A percentile compares a stretch with the other conserved stretches of the same genome.
phyloP scores from a whole-genome alignment of 35 echinoderm and acorn worm species.

The Ophioderma brevispina region DNA sequence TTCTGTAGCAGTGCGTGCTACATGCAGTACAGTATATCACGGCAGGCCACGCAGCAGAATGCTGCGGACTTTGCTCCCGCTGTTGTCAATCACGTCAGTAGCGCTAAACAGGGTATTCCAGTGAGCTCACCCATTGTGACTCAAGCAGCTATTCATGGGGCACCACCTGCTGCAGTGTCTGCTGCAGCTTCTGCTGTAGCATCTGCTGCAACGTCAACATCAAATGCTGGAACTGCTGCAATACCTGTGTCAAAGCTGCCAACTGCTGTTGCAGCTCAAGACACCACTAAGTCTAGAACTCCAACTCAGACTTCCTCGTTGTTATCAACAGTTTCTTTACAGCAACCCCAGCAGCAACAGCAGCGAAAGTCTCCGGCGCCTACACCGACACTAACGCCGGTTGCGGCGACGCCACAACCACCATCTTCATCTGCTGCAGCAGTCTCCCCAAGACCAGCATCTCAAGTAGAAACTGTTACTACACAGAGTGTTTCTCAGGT shows the following conservation, averaged over 20 bases:
- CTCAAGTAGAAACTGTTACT: not conserved
- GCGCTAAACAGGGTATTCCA: not conserved
- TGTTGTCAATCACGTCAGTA: constrained; percentile 70
- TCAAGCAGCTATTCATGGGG: not conserved
- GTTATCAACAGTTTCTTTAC: not conserved
- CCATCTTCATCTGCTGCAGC: not conserved
- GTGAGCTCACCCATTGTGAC: not conserved
- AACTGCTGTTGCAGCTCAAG: not conserved
- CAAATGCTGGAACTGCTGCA: not conserved
- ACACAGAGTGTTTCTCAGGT: not conserved
- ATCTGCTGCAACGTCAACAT: not conserved
- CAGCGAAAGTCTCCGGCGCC: not conserved
- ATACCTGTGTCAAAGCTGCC: not conserved
- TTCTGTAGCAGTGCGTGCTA: constrained; percentile 97
- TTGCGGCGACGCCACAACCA: not conserved
- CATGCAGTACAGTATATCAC: constrained; percentile 91
- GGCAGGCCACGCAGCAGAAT: constrained; percentile 49
- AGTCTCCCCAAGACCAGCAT: not conserved
- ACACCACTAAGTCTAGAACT: not conserved
- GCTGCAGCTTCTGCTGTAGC: not conserved
- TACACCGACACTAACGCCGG: not conserved
- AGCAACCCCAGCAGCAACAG: not conserved
- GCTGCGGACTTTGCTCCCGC: constrained; percentile 20
- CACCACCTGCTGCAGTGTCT: not conserved
- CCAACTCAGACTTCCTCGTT: not conserved